These are phyloP conservation scores for Neelides sp. DNA, from an alignment of 1,140 invertebrate species.

Conservation along the genomic window DNA sequence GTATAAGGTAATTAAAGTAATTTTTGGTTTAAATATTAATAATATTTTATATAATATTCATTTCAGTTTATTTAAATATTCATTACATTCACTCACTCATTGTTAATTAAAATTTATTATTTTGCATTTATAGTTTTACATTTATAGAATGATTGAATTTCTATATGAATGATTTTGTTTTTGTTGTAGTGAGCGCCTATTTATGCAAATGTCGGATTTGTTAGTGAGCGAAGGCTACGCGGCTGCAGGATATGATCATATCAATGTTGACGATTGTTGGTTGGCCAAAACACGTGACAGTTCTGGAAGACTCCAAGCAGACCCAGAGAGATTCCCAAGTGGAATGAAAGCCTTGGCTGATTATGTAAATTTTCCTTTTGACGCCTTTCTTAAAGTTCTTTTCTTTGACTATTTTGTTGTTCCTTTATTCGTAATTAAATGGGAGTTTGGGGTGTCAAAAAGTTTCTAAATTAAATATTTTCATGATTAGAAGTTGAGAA, in stretches of 20 bases:
- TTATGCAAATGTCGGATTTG: constrained; percentile 81
- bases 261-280: constrained; percentile 96
- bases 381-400: background rate
- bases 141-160: too few species aligned
- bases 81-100: background rate
- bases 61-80: background rate
- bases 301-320: constrained; percentile 66
- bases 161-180: too few species aligned
- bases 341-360: constrained; percentile 79
- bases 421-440: too few species aligned
- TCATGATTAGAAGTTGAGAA: too few species aligned
- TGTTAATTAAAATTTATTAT: constrained; percentile 11
- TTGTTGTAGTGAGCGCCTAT: constrained; percentile 68
- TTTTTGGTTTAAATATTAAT: too few species aligned
- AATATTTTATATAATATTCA: too few species aligned
- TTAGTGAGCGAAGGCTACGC: constrained; percentile 79
- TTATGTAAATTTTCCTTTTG: constrained; percentile 59
- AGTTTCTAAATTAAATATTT: too few species aligned
- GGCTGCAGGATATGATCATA: constrained; percentile 76
- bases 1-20: constrained; percentile 73
- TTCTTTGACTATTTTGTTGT: too few species aligned
- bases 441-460: too few species aligned
- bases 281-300: constrained; percentile 61
- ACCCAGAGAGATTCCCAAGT: constrained; percentile 73
- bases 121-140: too few species aligned